Base-by-base conservation (phyloP, 2,888 invertebrate species). In the Xestia c-nigrum region DNA sequence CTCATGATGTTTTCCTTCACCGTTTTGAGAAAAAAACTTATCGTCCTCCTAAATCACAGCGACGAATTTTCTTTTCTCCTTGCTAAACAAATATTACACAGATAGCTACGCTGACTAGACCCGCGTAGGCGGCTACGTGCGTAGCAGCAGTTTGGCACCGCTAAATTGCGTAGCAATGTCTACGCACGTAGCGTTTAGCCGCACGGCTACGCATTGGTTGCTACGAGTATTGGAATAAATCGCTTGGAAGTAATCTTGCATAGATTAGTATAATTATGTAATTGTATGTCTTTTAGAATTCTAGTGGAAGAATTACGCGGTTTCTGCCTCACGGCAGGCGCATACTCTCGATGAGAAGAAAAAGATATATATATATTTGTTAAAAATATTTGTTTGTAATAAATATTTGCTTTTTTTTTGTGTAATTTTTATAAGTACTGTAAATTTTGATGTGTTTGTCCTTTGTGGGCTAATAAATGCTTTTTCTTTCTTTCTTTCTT, bases 181-280 rank as follows among this genome's bases (percentile, higher is more conserved):
- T 76, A 67, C 67, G 61, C 64, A 38, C 78, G 61, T 77, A 69
- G 47, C 55, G 5, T n/a, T 14, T 69, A 6, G n/a, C 10, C 40
- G 10, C 78, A 24, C 24, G 31, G 24, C 67, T 76, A 76, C 77
- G 61, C 7, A 50, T 24, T 72, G 1, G 14, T 66, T 52, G 47
- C 69, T 83, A 78, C 83, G 52, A 67, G 21, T 43, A 61, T 50
- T 14, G 4, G 14, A 78, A 46, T 78, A 78, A 61, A 78, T 59
- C 12, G 21, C 38, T 24, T 46, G 24, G 14, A 59, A 38, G 3
- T 7, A 47, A 55, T 55, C 55, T 5, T 38, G 38, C 19, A 38
- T 46, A n/a, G 10, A 73, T 73, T 10, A 43, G 31, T 43, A 10
- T 43, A 47, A n/a, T 72, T 40, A n/a, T n/a, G n/a, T 5, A 57